These are phyloP conservation scores for Geotrypetes seraphini DNA, from an alignment of 2,797 vertebrate genomes.

Conservation along the genomic window DNA sequence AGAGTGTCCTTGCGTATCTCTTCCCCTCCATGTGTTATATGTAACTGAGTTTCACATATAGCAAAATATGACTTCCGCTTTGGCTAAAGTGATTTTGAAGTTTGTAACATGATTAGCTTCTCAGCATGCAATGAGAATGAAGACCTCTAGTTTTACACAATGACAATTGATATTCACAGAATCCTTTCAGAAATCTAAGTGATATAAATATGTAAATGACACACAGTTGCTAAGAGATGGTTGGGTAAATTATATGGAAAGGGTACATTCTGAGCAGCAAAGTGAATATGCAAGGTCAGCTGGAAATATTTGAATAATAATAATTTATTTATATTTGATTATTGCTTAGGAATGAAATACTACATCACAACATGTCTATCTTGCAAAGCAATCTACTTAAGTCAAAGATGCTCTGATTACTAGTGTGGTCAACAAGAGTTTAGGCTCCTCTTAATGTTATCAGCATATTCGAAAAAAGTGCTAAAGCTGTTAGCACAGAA, in stretches of 20 bases:
- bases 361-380: neutral
- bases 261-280: conserved; percentile 18
- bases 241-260: conserved; percentile 21
- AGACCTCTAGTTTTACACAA: neutral
- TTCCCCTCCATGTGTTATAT: too few species aligned
- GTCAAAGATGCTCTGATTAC: too few species aligned
- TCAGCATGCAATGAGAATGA: conserved; percentile 12
- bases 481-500: too few species aligned
- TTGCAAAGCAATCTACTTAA: too few species aligned
- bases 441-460: too few species aligned
- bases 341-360: conserved; percentile 1
- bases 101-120: conserved; percentile 19
- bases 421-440: too few species aligned
- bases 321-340: conserved; percentile 15
- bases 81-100: too few species aligned
- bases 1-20: too few species aligned
- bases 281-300: conserved; percentile 22
- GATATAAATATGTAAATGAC: conserved; percentile 17
- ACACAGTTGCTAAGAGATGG: conserved; percentile 25
- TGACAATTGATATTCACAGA: conserved; percentile 18
- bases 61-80: too few species aligned
- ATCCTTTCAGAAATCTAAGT: conserved; percentile 3
- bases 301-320: conserved; percentile 19
- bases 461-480: too few species aligned
- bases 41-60: too few species aligned